A percentile compares a stretch with the other conserved stretches of the same genome.
These are phyloP conservation scores for Thryonomys swinderianus DNA, from an alignment of 2,113 vertebrate species.

Conservation along the genomic window DNA sequence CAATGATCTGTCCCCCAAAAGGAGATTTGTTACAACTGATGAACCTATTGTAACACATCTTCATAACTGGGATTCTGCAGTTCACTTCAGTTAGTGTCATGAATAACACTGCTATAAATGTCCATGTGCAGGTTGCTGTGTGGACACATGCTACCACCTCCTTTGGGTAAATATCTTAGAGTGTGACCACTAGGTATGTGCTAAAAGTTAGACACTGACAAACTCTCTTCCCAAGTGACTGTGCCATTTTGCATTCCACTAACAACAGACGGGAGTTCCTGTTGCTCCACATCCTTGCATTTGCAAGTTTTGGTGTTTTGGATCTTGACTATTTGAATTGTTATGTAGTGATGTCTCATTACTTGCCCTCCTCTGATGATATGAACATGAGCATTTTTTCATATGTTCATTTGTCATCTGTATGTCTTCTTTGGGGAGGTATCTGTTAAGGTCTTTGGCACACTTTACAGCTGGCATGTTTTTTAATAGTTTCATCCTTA, in stretches of 20 bases:
- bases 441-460: background rate
- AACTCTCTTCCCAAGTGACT: background rate
- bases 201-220: background rate
- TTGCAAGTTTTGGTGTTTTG: background rate
- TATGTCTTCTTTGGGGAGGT: background rate
- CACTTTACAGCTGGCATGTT: background rate
- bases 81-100: too few relatives aligned
- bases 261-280: background rate
- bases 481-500: background rate
- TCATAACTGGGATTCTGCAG: background rate
- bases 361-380: background rate
- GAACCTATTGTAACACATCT: background rate
- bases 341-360: background rate
- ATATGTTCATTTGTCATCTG: background rate
- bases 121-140: background rate
- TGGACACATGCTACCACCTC: background rate
- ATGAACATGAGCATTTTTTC: background rate
- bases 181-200: background rate
- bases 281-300: too few relatives aligned
- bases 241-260: background rate
- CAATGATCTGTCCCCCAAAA: too few relatives aligned
- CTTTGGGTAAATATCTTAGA: background rate
- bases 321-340: background rate
- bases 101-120: too few relatives aligned
- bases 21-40: background rate